Base-by-base conservation (phyloP, 2,113 vertebrate species). In the Colius striatus region DNA sequence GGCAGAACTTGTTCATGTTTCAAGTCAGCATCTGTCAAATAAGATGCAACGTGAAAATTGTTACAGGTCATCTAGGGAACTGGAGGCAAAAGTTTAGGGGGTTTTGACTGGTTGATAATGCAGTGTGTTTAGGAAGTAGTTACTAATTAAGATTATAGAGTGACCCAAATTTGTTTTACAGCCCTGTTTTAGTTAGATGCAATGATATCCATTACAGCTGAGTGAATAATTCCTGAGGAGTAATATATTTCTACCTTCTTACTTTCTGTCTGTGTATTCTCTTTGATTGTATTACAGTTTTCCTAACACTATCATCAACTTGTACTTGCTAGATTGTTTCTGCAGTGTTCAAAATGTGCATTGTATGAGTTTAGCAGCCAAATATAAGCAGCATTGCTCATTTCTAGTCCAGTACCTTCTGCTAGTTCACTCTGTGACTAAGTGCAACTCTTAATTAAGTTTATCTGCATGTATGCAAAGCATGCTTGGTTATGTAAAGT, bases 401-500 rank as follows among this genome's bases (percentile, higher is more conserved):
- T 30, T 43, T 93, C 90, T 90, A 14, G 21, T 34, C 82, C 85
- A 81, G 9, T 32, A 27, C 63, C 85, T 84, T 43, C 21, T 68
- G 72, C 55, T 82, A 92, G 19, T 47, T 96, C 87, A 72, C 55
- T 83, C 60, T 85, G 9, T 58, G 68, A 86, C 45, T 78, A 84
- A 87, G 43, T 51, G 47, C 32, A 88, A 48, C 34, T 88, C 84
- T 72, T 92, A 90, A 94, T 94, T 84, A 92, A 84, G 47, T 85
- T 94, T 94, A 90, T 87, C 90, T 92, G 51, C 88, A 83, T 77
- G 68, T 79, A 67, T 86, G 61, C 75, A 92, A 95, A 95, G 94
- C 87, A 92, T 41, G 38, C 38, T 41, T 41, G 38, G 38, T 41
- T 41, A 12, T 41, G 38, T 12, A 41, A 41, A 41, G 38, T 12